Conservation (phyloP, 2,797 vertebrate genomes). For the Phoxinus dragarum region DNA sequence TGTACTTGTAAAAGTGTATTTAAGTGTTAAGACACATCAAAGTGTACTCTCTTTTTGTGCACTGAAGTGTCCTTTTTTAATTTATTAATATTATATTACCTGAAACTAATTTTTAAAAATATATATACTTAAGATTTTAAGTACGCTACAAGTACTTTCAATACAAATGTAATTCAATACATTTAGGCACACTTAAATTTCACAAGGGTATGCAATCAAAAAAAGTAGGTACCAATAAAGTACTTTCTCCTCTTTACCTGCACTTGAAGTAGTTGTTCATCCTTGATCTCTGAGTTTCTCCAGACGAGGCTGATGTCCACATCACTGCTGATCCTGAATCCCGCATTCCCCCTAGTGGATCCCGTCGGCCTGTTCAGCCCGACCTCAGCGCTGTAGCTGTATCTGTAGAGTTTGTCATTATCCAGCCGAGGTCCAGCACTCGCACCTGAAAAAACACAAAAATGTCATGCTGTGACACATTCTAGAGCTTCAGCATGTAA, state of each 20-base stretch:
- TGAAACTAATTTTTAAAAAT: not conserved
- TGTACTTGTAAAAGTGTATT: not conserved
- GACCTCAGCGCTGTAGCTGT: slow-evolving; percentile 88
- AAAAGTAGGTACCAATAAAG: not conserved
- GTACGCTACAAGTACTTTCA: not conserved
- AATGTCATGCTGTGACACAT: slow-evolving; percentile 48
- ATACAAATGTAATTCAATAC: not conserved
- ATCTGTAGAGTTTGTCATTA: slow-evolving; percentile 91
- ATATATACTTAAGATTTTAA: not conserved
- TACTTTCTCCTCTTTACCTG: slow-evolving; percentile 73
- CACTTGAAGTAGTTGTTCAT: slow-evolving; percentile 89
- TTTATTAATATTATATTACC: not conserved
- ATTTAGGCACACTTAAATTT: not conserved
- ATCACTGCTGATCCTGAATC: slow-evolving; percentile 84
- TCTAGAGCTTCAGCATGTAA: slow-evolving; percentile 21
- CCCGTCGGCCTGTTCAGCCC: slow-evolving; percentile 80
- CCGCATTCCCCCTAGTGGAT: slow-evolving; percentile 78
- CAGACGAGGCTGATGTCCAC: slow-evolving; percentile 88
- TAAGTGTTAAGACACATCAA: not conserved
- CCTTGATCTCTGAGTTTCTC: slow-evolving; percentile 88
- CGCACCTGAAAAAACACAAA: slow-evolving; percentile 79
- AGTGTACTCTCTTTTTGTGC: not conserved
- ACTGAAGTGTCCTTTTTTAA: not conserved
- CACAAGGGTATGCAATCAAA: not conserved
- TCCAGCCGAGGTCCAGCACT: slow-evolving; percentile 87